phyloP scores from a whole-genome alignment of 2,113 vertebrate genomes.

The Dryoscopus gambensis region DNA sequence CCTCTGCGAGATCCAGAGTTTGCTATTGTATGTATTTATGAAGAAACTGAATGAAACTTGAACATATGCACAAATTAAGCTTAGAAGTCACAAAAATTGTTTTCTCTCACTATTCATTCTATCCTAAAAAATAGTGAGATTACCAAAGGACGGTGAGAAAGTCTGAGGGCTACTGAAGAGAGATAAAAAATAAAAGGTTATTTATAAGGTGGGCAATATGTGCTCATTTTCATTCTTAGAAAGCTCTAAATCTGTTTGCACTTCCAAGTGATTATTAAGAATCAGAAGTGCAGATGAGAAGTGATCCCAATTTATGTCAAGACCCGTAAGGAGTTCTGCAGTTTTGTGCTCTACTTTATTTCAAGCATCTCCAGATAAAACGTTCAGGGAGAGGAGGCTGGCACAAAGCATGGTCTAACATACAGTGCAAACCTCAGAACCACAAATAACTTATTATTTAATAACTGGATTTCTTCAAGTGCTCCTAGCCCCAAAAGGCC shows the following conservation, averaged over 20 bases:
- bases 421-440: neutral
- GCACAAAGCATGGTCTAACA: neutral
- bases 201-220: neutral
- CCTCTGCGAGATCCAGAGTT: neutral
- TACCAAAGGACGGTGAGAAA: neutral
- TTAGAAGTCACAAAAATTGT: neutral
- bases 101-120: neutral
- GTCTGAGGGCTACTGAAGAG: neutral
- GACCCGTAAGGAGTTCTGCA: neutral
- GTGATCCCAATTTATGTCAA: neutral
- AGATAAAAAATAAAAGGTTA: neutral
- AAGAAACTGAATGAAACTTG: neutral
- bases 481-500: conserved; percentile 1
- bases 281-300: neutral
- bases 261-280: neutral
- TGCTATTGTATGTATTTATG: neutral
- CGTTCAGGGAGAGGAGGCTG: neutral
- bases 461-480: conserved; percentile 1
- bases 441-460: conserved; percentile 30
- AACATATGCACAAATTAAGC: neutral
- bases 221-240: neutral
- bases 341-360: neutral
- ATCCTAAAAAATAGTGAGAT: neutral
- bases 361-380: neutral
- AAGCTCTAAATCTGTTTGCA: neutral